Base-by-base conservation (phyloP, 1,140 invertebrate genomes). In the Coelopa frigida region DNA sequence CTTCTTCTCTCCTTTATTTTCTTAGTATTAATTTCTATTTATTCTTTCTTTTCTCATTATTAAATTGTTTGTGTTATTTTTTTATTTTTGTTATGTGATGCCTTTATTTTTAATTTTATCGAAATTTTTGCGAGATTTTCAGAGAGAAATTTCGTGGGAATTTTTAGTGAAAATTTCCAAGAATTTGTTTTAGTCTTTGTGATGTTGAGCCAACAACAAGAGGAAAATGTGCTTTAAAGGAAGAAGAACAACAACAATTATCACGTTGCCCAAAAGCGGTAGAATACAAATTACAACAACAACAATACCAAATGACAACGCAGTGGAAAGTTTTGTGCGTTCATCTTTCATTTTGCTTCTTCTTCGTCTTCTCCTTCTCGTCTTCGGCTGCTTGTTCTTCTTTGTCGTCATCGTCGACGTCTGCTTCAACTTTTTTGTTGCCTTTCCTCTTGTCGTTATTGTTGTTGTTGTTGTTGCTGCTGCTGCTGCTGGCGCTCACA, bases 241-340 rank as follows among this genome's bases (percentile, higher is more conserved):
- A 43, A 27, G 24, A 42, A 23, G 24, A 42, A 32, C 7, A 43
- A 4, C 24, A 42, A 42, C 23, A 39, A 23, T 14, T 15, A 40
- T 14, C 6, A 21, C 18, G 27, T 27, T n/a, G n/a, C n/a, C n/a
- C 8, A 21, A 23, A 39, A 18, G n/a, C 26, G 31, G 20, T 27
- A 15, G 20, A 6, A 27, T 23, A 23, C 39, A 41, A 22, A 39
- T 23, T 38, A 41, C 39, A 41, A 41, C 26, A 41, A 24, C 39
- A 20, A 35, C 17, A 10, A 20, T 18, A 35, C 17, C 20, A 15
- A 35, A 18, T 18, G 15, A 35, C 17, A 41, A 41, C 26, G 14
- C 23, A 41, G 17, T 24, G 31, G 26, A 17, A 41, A 32, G 31
- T 10, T 31, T 21, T 35, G 5, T 5, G 6, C 33, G 20, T 5